phyloP scores from a whole-genome alignment of 2,888 invertebrate species.

The Hypomecis punctinalis region DNA sequence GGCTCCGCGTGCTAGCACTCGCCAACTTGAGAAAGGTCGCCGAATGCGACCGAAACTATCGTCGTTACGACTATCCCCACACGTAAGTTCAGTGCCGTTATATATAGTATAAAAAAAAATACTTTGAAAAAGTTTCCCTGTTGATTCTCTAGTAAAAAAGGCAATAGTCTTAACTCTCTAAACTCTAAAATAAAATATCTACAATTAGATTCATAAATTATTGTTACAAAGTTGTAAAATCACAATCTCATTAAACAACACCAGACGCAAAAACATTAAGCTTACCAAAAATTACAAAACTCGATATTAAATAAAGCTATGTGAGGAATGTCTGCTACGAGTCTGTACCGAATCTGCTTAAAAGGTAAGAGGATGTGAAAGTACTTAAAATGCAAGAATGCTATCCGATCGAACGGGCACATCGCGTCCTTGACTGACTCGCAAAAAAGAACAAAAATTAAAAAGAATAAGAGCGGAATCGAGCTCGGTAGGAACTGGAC shows the following conservation, averaged over 20 bases:
- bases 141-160: too few relatives aligned
- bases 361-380: slow-evolving; percentile 31
- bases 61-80: too few relatives aligned
- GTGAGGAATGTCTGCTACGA: background rate
- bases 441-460: slow-evolving; percentile 16
- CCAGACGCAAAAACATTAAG: background rate
- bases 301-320: background rate
- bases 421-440: slow-evolving; percentile 63
- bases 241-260: too few relatives aligned
- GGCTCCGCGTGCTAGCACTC: too few relatives aligned
- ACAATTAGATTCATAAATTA: too few relatives aligned
- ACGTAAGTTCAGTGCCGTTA: too few relatives aligned
- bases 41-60: too few relatives aligned
- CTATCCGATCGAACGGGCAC: slow-evolving; percentile 42
- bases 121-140: too few relatives aligned
- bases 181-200: too few relatives aligned
- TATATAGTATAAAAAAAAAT: too few relatives aligned
- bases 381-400: slow-evolving; percentile 42
- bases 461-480: slow-evolving; percentile 59
- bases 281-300: background rate
- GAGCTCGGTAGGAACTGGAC: slow-evolving; percentile 54
- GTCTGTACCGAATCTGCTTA: background rate
- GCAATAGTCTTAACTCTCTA: too few relatives aligned
- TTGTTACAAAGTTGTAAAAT: background rate
- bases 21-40: too few relatives aligned